phyloP scores from a whole-genome alignment of 2,113 vertebrate genomes.

The Chlorodrepanis virens region DNA sequence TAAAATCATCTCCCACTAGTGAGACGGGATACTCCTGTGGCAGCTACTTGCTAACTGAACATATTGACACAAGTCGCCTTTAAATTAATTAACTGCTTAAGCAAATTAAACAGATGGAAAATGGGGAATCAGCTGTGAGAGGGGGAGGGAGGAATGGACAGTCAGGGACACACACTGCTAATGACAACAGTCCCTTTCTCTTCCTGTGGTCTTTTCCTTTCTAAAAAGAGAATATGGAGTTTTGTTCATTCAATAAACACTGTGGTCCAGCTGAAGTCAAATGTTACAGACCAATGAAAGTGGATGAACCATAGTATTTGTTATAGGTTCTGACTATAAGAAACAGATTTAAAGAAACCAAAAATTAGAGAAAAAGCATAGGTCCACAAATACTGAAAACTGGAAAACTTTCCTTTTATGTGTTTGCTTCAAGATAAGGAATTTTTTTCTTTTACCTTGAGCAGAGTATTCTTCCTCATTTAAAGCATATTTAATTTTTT shows the following conservation, averaged over 20 bases:
- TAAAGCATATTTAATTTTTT: not conserved
- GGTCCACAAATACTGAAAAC: not conserved
- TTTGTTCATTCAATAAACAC: not conserved
- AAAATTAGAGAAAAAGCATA: not conserved
- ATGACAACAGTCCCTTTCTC: not conserved
- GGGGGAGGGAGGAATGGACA: not conserved
- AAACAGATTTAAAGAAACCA: not conserved
- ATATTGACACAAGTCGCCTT: constrained; percentile 31
- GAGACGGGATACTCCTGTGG: not conserved
- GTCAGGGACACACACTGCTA: not conserved
- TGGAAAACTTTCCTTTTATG: not conserved
- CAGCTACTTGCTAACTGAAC: not conserved
- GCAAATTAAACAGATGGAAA: constrained; percentile 45
- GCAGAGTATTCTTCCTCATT: not conserved
- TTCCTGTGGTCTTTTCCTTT: not conserved
- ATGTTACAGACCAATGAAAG: not conserved
- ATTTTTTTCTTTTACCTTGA: not conserved
- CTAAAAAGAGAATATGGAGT: not conserved
- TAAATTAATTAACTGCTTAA: constrained; percentile 44
- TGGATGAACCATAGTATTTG: not conserved
- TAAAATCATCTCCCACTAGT: not conserved
- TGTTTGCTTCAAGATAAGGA: not conserved
- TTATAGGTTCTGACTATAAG: not conserved
- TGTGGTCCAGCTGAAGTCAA: not conserved
- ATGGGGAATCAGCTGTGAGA: not conserved